Percentiles rank a stretch among this genome's conserved stretches.
phyloP scores from a whole-genome alignment of 2,797 vertebrate genomes.

The Cetoscarus ocellatus region DNA sequence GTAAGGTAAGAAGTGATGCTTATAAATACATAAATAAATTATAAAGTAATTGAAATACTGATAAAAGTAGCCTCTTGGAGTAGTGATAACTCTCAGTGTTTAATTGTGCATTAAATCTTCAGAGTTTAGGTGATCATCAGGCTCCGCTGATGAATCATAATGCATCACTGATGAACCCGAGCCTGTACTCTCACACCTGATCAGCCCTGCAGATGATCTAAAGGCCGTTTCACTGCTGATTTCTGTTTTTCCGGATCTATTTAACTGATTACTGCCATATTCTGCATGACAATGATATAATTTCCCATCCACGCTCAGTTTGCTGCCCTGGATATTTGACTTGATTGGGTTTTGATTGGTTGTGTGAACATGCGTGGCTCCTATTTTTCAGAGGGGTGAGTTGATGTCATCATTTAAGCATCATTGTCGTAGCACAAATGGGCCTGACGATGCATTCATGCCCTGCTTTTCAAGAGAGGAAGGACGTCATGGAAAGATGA shows the following conservation, averaged over 20 bases:
- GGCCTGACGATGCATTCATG: constrained; percentile 53
- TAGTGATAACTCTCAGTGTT: too few species aligned
- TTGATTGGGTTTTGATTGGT: constrained; percentile 69
- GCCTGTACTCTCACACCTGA: constrained; percentile 26
- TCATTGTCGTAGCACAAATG: constrained; percentile 57
- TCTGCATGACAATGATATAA: constrained; percentile 57
- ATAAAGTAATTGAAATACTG: too few species aligned
- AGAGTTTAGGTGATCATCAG: constrained; percentile 11
- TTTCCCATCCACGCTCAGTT: constrained; percentile 53
- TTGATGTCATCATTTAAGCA: constrained; percentile 49
- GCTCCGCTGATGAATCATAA: constrained; percentile 27
- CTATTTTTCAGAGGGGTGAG: constrained; percentile 45
- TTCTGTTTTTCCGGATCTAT: constrained; percentile 45
- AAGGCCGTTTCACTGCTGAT: constrained; percentile 40
- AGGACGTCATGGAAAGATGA: constrained; percentile 18
- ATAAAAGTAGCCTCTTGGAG: too few species aligned
- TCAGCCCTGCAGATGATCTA: constrained; percentile 15
- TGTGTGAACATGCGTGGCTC: constrained; percentile 33
- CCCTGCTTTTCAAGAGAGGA: constrained; percentile 14
- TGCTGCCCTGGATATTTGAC: constrained; percentile 40
- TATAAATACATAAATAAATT: too few species aligned
- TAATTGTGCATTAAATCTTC: too few species aligned
- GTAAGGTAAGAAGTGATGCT: too few species aligned
- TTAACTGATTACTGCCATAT: constrained; percentile 56
- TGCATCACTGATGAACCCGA: constrained; percentile 24